Base-by-base conservation (phyloP, 2,113 vertebrate species). In the Sylvietta virens region DNA sequence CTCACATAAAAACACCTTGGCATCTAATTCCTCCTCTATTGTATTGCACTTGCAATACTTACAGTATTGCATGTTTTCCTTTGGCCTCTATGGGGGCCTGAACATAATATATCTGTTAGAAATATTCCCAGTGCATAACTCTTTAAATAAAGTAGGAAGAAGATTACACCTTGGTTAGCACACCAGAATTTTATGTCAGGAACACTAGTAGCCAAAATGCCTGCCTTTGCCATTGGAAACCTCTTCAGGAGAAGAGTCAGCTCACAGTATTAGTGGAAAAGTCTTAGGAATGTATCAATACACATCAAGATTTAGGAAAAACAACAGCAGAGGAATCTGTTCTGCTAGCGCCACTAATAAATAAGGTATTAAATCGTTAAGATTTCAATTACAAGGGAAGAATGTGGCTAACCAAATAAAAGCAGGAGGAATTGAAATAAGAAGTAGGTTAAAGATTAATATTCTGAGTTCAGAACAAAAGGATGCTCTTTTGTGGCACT, bases 391-490 rank as follows among this genome's bases (percentile, higher is more conserved):
- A 96, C 96, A 97, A 91, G 94, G 95, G 89, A 93, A 97, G 95
- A 97, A 96, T 94, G 92, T 22, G 39, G 56, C 91, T 97, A 96
- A 93, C 70, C 37, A 84, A 97, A 97, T 78, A 95, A 94, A 91
- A 61, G 74, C 70, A 92, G 94, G 69, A 92, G 77, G 86, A 94
- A 88, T n/a, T 88, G 83, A 97, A 98, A 98, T 98, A 97, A 97
- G 95, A 92, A 97, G 88, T 92, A 94, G 96, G 97, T 98, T 98
- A 98, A 98, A 98, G 98, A 98, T 98, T 98, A 98, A 98, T 98
- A 98, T 98, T 98, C 97, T 86, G 91, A 93, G 91, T 93, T 95
- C 94, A 88, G 97, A 98, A 98, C 98, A 98, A 98, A 98, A 98
- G 96, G 98, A 98, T 98, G 98, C 91, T 98, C 98, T 98, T 98